phyloP scores from a whole-genome alignment of 2,113 vertebrate species.

The Benitochromis conjunctus region DNA sequence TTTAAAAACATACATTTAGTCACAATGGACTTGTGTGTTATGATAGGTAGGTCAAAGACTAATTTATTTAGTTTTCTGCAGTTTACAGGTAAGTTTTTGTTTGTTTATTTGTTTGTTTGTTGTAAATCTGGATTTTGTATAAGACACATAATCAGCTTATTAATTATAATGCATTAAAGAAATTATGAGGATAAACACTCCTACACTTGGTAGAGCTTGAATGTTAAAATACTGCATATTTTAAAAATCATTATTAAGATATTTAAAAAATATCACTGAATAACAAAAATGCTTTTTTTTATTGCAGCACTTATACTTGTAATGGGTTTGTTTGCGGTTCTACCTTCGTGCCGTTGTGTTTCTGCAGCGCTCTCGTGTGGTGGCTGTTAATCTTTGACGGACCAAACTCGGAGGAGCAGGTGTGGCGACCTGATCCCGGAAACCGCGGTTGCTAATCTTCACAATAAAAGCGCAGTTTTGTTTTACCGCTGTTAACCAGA shows the following conservation, averaged over 20 bases:
- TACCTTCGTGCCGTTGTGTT: background rate
- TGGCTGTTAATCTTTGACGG: background rate
- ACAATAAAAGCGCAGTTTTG: background rate
- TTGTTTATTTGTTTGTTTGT: background rate
- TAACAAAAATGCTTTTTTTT: background rate
- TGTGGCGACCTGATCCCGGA: slow-evolving; percentile 17
- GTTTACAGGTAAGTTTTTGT: background rate
- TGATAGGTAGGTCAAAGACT: background rate
- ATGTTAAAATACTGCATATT: background rate
- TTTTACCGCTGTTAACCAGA: background rate
- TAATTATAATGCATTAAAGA: fast-evolving
- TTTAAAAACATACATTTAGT: background rate
- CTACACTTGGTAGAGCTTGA: background rate
- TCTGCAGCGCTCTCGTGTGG: slow-evolving; percentile 17
- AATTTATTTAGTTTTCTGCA: background rate
- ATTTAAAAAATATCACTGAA: fast-evolving
- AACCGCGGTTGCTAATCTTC: background rate
- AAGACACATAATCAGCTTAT: fast-evolving
- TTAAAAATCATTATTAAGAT: background rate
- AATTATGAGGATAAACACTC: background rate
- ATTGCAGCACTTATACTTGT: background rate
- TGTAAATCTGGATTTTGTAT: background rate
- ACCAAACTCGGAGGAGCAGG: background rate
- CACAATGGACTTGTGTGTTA: fast-evolving
- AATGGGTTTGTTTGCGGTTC: background rate